Base-by-base conservation (phyloP, 1,140 invertebrate species). In the Mycetomoellerius zeteki region DNA sequence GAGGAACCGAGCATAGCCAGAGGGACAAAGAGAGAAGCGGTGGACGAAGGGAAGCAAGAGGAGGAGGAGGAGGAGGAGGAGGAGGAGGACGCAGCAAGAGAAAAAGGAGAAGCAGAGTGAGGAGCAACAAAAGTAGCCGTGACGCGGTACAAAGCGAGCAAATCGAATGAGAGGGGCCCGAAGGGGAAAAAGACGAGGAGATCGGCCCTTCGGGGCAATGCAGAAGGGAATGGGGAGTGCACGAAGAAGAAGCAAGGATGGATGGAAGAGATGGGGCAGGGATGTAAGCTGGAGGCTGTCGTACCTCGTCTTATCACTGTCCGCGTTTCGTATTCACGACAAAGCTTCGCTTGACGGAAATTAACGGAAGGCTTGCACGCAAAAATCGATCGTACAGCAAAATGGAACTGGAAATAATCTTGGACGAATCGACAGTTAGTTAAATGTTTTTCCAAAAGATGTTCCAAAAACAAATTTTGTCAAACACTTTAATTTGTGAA, bases 51-150 rank as follows among this genome's bases (percentile, higher is more conserved):
- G 81, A 76, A 77, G 73, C 58, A 86, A 65, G 60, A 75, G 73
- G 67, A 60, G 33, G 27, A 73, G 73, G 67, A 60, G 33, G 27
- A 73, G 82, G 78, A 75, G 69, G 67, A 86, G 65, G 64, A 75
- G 62, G 69, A 60, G 50, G 86, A 91, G 87, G 69, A 87, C 78
- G 86, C 78, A 52, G 85, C 64, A 50, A 33, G 19, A 82, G 37
- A 86, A 82, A 78, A 86, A 92, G 72, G 27, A 60, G 89, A 69
- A 89, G 88, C 84, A 86, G 72, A 80, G 91, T 71, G 89, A 92
- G 67, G 88, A 92, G 90, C 92, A 93, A 92, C 92, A 89, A 89
- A 90, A 93, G 89, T 91, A 93, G 90, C 90, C 93, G 90, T 92
- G 93, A 93, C 92, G 92, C 89, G 88, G 87, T 84, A 85, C 88